phyloP scores from a whole-genome alignment of 2,888 invertebrate species.

The Andrena bucephala region DNA sequence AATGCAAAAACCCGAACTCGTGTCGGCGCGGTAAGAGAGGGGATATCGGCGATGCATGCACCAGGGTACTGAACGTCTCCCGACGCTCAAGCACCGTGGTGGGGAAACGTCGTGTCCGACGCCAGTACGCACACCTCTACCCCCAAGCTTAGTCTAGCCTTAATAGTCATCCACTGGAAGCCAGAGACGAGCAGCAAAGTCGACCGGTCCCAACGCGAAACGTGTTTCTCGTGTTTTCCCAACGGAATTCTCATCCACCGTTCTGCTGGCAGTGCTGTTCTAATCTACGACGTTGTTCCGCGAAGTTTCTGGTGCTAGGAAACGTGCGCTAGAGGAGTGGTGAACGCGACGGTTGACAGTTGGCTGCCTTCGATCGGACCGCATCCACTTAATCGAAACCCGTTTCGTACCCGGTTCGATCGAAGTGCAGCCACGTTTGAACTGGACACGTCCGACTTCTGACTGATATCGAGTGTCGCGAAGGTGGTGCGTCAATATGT shows the following conservation, averaged over 20 bases:
- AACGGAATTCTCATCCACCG: neutral
- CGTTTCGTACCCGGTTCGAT: slow-evolving; percentile 52
- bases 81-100: slow-evolving; percentile 51
- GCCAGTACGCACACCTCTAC: slow-evolving; percentile 66
- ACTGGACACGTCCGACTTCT: slow-evolving; percentile 75
- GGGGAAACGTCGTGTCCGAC: slow-evolving; percentile 63
- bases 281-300: neutral
- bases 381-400: slow-evolving; percentile 12
- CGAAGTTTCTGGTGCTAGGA: slow-evolving; percentile 10
- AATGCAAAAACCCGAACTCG: slow-evolving; percentile 44
- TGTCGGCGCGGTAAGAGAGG: slow-evolving; percentile 1
- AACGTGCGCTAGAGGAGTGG: slow-evolving; percentile 1
- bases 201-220: slow-evolving; percentile 17
- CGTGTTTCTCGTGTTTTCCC: slow-evolving; percentile 5
- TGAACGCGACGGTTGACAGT: slow-evolving; percentile 54
- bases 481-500: slow-evolving; percentile 74
- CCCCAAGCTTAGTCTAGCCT: slow-evolving; percentile 72
- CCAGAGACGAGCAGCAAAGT: slow-evolving; percentile 59
- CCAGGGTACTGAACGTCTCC: slow-evolving; percentile 34
- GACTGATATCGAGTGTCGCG: slow-evolving; percentile 54
- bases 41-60: slow-evolving; percentile 61
- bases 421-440: slow-evolving; percentile 78
- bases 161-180: slow-evolving; percentile 78
- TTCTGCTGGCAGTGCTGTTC: neutral
- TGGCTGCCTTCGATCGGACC: slow-evolving; percentile 77